A percentile compares a stretch with the other conserved stretches of the same genome.
phyloP scores from a whole-genome alignment of 2,888 invertebrate species.

The Yponomeuta evonymella region DNA sequence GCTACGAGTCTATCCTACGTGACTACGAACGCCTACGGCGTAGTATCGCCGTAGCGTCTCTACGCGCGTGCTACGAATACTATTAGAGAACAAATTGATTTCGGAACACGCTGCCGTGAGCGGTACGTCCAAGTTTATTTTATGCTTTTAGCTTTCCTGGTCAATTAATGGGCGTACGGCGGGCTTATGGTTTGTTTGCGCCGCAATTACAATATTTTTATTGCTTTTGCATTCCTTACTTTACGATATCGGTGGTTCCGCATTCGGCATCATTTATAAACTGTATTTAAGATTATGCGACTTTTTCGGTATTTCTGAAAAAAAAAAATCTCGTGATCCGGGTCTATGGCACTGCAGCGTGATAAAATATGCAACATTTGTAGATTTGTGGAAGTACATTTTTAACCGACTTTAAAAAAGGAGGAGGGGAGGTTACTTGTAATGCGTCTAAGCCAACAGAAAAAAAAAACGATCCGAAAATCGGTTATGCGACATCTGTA shows the following conservation, averaged over 20 bases:
- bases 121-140: neutral
- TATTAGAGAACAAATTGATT: neutral
- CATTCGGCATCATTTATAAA: neutral
- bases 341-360: no score
- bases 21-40: slow-evolving; percentile 35
- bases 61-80: slow-evolving; percentile 35
- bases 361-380: no score
- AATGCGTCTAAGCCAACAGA: no score
- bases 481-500: no score
- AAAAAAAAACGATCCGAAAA: no score
- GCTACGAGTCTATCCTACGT: slow-evolving; percentile 37
- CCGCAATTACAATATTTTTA: neutral
- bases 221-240: neutral
- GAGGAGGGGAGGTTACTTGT: no score
- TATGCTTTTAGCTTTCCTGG: neutral
- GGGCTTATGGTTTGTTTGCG: neutral
- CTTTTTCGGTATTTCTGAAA: no score
- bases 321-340: no score
- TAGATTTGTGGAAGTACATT: no score
- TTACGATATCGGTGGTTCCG: neutral
- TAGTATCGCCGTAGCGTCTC: slow-evolving; percentile 41
- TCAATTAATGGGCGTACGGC: neutral
- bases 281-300: no score
- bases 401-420: no score
- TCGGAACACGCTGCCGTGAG: neutral